These are phyloP conservation scores for Aulostomus chinensis DNA, from an alignment of 2,797 vertebrate species.

Conservation along the genomic window DNA sequence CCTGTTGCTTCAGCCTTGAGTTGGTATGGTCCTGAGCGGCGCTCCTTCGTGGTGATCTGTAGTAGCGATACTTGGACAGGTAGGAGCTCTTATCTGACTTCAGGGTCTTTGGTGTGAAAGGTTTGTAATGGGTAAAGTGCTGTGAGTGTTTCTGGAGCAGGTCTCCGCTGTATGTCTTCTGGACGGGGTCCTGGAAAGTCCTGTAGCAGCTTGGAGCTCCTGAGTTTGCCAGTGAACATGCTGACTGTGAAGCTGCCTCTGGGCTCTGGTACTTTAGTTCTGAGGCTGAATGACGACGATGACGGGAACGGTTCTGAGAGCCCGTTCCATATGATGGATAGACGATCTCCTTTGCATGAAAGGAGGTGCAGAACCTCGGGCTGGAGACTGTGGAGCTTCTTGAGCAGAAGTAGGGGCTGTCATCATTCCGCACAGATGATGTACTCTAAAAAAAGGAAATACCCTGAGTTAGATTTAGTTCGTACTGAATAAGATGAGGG, in stretches of 20 bases:
- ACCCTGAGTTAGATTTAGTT: conserved; percentile 1
- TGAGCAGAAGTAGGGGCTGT: conserved; percentile 50
- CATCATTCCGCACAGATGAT: conserved; percentile 65
- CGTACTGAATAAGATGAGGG: neutral
- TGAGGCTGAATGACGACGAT: conserved; percentile 36
- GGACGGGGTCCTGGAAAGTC: conserved; percentile 75
- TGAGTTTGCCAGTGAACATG: conserved; percentile 29
- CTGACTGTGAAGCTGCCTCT: conserved; percentile 33
- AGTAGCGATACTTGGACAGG: conserved; percentile 88
- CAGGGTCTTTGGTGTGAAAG: conserved; percentile 91
- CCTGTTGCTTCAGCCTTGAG: conserved; percentile 40
- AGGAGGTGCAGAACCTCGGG: conserved; percentile 72
- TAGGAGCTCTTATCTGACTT: conserved; percentile 87
- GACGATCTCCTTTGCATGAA: conserved; percentile 70
- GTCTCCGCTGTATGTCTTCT: conserved; percentile 84
- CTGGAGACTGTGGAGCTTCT: conserved; percentile 67
- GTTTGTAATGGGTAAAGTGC: conserved; percentile 84
- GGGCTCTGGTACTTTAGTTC: conserved; percentile 48
- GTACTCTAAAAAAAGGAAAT: conserved; percentile 61
- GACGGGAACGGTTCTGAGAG: conserved; percentile 19
- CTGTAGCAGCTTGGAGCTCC: conserved; percentile 56
- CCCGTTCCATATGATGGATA: conserved; percentile 57
- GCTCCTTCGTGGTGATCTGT: conserved; percentile 83
- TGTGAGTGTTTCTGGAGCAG: conserved; percentile 88
- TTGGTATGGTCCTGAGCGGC: conserved; percentile 38